Evolutionary conservation across 2,797 vertebrate genomes (phyloP), one percentile per base, ranked within the genome.

Genomic region (Nyctalus aviator): DNA sequence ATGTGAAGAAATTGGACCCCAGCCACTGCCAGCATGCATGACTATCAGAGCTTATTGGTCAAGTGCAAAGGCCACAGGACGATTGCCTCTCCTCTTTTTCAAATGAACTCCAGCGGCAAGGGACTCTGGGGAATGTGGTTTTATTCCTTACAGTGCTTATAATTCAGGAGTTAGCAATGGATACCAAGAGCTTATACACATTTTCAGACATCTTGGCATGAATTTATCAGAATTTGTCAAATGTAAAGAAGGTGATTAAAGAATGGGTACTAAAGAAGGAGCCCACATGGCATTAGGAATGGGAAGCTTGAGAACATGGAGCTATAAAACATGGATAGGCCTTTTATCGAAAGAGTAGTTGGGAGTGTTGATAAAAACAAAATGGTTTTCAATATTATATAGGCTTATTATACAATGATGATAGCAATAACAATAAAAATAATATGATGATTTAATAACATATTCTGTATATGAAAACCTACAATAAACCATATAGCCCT

Each of bases 171-270:
- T 11, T 35, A 57, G 30, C 20, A 62, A 78, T 18, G 55, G 46
- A 75, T 57, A 62, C 25, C 57, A 79, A 89, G 71, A 72, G 44
- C 46, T 59, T n/a, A 72, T 21, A 57, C 18, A 53, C 30, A 68
- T 23, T 91, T 88, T 75, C 44, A 75, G 25, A 85, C 69, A 59
- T 23, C 0, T 46, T 77, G 37, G 55, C 68, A 82, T 44, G 48
- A 57, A 55, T 75, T 87, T 72, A 55, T 69, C 30, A 48, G 53
- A 62, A 30, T 30, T 77, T 18, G 76, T 48, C 69, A 77, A 86
- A 57, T 12, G 3, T 62, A 41, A 50, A 86, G 84, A 46, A 82
- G 35, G 30, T 89, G 69, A 92, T n/a, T 87, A 72, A 78, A 92
- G 57, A 78, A 62, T 46, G 53, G 69, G 25, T 37, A 66, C 3